phyloP scores from a whole-genome alignment of 2,888 invertebrate species.

The Acleris emargana region DNA sequence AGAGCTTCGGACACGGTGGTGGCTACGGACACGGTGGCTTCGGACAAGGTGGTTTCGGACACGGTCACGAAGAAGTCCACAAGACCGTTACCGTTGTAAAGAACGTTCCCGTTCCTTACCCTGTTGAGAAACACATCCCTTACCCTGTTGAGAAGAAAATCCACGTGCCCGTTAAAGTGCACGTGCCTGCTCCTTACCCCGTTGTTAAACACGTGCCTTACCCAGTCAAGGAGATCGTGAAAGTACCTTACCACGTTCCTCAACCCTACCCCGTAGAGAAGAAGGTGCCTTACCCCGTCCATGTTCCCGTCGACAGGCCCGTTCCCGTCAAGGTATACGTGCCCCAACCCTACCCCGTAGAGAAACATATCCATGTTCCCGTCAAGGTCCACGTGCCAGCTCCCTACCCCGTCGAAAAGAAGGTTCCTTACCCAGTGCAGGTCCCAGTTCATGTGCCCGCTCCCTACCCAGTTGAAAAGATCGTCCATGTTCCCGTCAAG shows the following conservation, averaged over 20 bases:
- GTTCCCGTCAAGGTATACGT: constrained; percentile 81
- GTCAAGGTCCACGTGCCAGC: constrained; percentile 88
- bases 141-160: constrained; percentile 86
- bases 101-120: constrained; percentile 88
- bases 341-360: constrained; percentile 84
- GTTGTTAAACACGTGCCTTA: constrained; percentile 86
- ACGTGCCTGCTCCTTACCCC: constrained; percentile 88
- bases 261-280: constrained; percentile 88
- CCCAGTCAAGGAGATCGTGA: constrained; percentile 85
- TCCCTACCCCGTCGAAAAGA: constrained; percentile 87
- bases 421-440: constrained; percentile 86
- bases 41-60: constrained; percentile 51
- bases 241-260: constrained; percentile 86
- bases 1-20: constrained; percentile 56
- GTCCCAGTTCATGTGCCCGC: constrained; percentile 85
- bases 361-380: constrained; percentile 85
- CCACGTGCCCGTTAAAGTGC: constrained; percentile 85
- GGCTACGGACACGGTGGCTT: constrained; percentile 52
- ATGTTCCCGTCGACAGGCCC: constrained; percentile 80
- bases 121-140: constrained; percentile 88
- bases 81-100: constrained; percentile 89
- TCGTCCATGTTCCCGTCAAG: constrained; percentile 84
- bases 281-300: constrained; percentile 82
- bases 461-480: constrained; percentile 85
- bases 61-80: constrained; percentile 81